Base-by-base conservation (phyloP, 2,888 invertebrate species). In the Scaptomyza reducta region DNA sequence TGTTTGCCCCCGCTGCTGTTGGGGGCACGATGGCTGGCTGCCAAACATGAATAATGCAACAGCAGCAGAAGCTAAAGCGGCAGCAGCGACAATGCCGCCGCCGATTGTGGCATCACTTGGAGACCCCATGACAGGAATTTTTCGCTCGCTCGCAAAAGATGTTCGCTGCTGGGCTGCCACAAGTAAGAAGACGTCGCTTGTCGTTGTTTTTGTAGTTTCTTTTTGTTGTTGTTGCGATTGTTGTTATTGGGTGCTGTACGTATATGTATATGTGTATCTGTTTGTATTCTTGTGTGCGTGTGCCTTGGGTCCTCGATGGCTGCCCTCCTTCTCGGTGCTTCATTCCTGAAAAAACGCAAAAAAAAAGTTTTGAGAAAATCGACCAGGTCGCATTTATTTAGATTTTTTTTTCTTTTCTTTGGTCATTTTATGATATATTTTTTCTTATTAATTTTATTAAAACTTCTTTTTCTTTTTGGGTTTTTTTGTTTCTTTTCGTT, bases 1-100 rank as follows among this genome's bases (percentile, higher is more conserved):
- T 54, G 22, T 57, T 59, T 63, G 67, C 53, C 63, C 57, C 67
- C 58, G 63, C 56, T 13, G 40, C 13, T 47, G 46, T 45, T 59
- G 74, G 60, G 67, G 54, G 67, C 63, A 70, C 69, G 75, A 75
- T 74, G 79, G 77, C 79, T 74, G 77, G 71, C 73, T 75, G 82
- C 79, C 83, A 79, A 82, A 83, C 82, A 79, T 85, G 76, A 83
- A 85, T 83, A 79, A 79, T 84, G 81, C 85, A 82, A 74, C 79
- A 83, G 72, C 74, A 74, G 70, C 68, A 77, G 49, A 51, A 55
- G 46, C 63, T 63, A 46, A 50, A 66, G 25, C 50, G 57, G 59
- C 47, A 60, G 51, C 58, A 29, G 42, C 59, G 25, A 46, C 54
- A 16, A 57, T 57, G 74, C 59, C 49, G 76, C 35, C 41, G 67